Percentiles rank a stretch among this genome's conserved stretches.
phyloP scores from a whole-genome alignment of 1,140 invertebrate species.

The Tribolium madens region DNA sequence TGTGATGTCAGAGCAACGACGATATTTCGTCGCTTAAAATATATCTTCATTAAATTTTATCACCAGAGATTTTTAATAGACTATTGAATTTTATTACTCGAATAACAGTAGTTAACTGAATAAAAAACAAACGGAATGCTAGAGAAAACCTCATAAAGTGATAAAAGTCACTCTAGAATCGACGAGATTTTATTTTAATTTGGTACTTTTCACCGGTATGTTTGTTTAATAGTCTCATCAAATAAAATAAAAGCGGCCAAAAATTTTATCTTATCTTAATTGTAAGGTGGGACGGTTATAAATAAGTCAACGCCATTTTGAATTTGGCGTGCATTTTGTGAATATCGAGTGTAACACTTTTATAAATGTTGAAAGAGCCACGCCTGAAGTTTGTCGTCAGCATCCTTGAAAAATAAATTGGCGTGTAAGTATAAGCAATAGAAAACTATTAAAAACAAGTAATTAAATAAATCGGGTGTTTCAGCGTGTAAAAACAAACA shows the following conservation, averaged over 20 bases:
- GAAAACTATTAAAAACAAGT: too few species aligned
- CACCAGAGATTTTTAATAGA: not conserved
- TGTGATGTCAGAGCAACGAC: not conserved
- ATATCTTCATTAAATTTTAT: slow-evolving; percentile 7
- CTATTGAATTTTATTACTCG: not conserved
- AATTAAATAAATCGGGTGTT: not conserved
- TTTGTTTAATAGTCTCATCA: too few species aligned
- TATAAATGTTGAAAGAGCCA: not conserved
- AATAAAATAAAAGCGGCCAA: not conserved
- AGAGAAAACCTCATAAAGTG: not conserved
- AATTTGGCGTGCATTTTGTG: not conserved
- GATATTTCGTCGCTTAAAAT: slow-evolving; percentile 1
- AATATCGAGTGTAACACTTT: not conserved
- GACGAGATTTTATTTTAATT: not conserved
- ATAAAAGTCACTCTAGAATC: not conserved
- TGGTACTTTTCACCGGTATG: too few species aligned
- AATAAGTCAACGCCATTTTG: not conserved
- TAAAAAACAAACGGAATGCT: not conserved
- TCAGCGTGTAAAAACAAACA: not conserved
- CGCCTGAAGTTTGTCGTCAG: not conserved
- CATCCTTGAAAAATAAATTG: not conserved
- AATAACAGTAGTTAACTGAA: not conserved
- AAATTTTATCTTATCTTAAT: not conserved
- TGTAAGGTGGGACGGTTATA: too few species aligned
- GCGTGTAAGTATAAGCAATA: not conserved